These are phyloP conservation scores for Pelagia noctiluca DNA, from an alignment of 30 jellyfish, hydroid and myxozoan genomes.

Conservation along the genomic window DNA sequence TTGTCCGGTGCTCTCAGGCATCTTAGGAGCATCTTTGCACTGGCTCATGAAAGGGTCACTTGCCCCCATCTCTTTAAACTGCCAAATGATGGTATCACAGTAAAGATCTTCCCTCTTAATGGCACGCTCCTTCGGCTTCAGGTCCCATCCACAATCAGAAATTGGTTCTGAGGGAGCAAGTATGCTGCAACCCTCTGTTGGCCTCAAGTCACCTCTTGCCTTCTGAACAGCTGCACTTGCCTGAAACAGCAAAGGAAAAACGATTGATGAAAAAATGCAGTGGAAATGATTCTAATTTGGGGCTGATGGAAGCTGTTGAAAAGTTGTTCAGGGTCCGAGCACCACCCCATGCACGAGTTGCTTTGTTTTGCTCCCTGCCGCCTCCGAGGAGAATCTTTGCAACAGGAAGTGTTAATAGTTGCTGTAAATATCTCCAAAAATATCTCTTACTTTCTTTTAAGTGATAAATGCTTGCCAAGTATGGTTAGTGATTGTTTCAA, in stretches of 20 bases:
- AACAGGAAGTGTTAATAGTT: neutral
- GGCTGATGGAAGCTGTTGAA: neutral
- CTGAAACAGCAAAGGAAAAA: constrained; percentile 11
- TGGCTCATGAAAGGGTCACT: constrained; percentile 71
- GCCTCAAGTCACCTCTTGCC: constrained; percentile 74
- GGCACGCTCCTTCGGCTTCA: constrained; percentile 63
- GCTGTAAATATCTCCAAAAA: neutral
- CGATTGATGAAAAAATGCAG: neutral
- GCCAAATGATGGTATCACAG: constrained; percentile 80
- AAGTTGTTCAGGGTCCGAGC: neutral
- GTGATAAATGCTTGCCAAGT: too few relatives aligned
- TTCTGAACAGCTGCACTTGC: constrained; percentile 52
- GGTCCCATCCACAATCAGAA: constrained; percentile 73
- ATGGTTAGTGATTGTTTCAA: too few relatives aligned
- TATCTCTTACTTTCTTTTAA: too few relatives aligned
- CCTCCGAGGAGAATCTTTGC: neutral
- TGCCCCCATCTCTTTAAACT: constrained; percentile 80
- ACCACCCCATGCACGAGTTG: neutral
- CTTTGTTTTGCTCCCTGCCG: neutral
- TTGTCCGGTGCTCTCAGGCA: constrained; percentile 17
- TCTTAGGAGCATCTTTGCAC: constrained; percentile 69
- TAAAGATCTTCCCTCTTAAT: constrained; percentile 63
- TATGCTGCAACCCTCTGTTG: constrained; percentile 52
- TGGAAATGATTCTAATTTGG: neutral
- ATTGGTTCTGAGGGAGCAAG: constrained; percentile 72